These are phyloP conservation scores for Merluccius polli DNA, from an alignment of 2,797 vertebrate genomes.

Conservation along the genomic window DNA sequence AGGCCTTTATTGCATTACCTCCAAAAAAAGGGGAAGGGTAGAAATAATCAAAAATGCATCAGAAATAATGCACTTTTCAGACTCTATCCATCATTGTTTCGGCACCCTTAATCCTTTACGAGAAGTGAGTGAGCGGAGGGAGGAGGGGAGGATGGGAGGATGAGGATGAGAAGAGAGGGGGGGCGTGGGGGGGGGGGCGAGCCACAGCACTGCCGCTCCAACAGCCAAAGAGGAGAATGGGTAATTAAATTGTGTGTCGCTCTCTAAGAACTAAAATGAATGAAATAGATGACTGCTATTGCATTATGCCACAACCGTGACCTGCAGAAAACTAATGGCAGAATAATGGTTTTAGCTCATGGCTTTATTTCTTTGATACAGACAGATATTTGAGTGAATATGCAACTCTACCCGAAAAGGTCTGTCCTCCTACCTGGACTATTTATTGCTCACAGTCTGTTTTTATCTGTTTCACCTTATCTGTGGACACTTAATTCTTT, in stretches of 20 bases:
- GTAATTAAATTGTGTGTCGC: constrained; percentile 77
- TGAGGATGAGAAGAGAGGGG: background rate
- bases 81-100: constrained; percentile 82
- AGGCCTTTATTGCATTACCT: constrained; percentile 72
- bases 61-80: constrained; percentile 81
- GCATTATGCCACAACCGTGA: constrained; percentile 73
- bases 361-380: constrained; percentile 63
- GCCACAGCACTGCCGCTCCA: constrained; percentile 59
- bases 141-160: constrained; percentile 7
- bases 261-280: constrained; percentile 75
- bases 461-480: constrained; percentile 21
- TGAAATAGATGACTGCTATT: constrained; percentile 75
- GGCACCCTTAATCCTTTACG: constrained; percentile 74
- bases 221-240: constrained; percentile 67
- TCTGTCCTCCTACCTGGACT: constrained; percentile 60
- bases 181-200: constrained; percentile 33
- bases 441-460: constrained; percentile 47
- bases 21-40: constrained; percentile 66
- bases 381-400: constrained; percentile 70
- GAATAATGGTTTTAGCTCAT: constrained; percentile 73
- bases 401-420: constrained; percentile 52
- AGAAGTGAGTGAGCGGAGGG: constrained; percentile 65
- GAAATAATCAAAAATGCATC: constrained; percentile 80
- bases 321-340: constrained; percentile 74
- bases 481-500: background rate